These are phyloP conservation scores for Muscicapa comitata DNA, from an alignment of 2,797 vertebrate genomes.

Conservation along the genomic window DNA sequence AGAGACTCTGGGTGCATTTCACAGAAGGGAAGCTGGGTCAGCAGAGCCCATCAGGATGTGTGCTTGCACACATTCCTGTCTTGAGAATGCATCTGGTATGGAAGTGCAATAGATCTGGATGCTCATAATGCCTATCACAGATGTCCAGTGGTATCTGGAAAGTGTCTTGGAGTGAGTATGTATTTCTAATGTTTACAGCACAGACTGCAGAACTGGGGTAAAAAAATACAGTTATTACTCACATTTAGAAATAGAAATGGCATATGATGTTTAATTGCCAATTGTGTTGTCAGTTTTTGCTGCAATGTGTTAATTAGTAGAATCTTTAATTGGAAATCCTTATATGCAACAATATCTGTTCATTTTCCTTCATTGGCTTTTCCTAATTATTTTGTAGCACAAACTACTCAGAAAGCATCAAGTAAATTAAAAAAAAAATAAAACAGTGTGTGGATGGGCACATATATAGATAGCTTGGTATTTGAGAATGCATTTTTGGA, in stretches of 20 bases:
- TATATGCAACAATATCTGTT: not conserved
- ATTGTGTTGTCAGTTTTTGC: not conserved
- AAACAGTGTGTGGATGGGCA: not conserved
- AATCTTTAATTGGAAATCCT: not conserved
- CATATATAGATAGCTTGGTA: not conserved
- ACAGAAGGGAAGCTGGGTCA: not conserved
- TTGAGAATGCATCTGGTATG: rapidly evolving
- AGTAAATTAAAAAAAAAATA: not conserved
- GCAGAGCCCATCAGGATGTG: rapidly evolving
- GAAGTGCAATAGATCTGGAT: not conserved
- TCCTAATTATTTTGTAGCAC: not conserved
- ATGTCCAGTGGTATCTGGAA: not conserved
- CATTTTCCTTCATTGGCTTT: constrained; percentile 9
- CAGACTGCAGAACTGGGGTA: not conserved
- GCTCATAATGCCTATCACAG: too few species aligned
- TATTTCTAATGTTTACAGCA: not conserved
- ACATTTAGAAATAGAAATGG: not conserved
- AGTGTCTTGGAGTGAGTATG: not conserved
- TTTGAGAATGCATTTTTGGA: not conserved
- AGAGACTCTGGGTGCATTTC: not conserved
- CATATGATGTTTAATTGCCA: not conserved
- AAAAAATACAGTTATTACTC: not conserved
- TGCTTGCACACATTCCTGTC: rapidly evolving
- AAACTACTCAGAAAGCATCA: not conserved
- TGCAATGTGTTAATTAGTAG: not conserved